Conservation (phyloP, 2,113 vertebrate genomes). For the Lepisosteus oculatus region DNA sequence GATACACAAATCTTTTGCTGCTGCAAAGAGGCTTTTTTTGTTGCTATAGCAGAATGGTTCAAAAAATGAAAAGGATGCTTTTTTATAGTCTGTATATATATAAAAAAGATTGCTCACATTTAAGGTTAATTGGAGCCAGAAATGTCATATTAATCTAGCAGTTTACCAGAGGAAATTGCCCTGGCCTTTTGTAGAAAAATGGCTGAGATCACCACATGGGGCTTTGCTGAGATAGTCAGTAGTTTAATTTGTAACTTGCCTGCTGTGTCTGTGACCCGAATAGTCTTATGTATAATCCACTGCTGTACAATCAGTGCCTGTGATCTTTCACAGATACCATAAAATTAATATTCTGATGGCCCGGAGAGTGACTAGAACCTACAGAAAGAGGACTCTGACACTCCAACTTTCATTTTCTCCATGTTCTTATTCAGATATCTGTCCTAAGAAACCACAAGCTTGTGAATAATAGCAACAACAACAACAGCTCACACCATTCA, state of each 20-base stretch:
- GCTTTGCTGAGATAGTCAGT: conserved; percentile 40
- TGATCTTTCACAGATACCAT: conserved; percentile 28
- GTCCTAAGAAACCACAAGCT: too few species aligned
- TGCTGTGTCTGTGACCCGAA: conserved; percentile 38
- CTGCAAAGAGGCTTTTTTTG: conserved; percentile 36
- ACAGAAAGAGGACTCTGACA: background rate
- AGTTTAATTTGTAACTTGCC: conserved; percentile 43
- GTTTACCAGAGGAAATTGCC: conserved; percentile 75
- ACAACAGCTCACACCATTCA: too few species aligned
- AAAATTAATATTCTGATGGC: conserved; percentile 35
- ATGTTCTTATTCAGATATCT: background rate
- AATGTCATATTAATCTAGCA: conserved; percentile 83
- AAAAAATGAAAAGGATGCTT: conserved; percentile 45
- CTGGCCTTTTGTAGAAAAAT: conserved; percentile 73
- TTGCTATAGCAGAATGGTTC: conserved; percentile 57
- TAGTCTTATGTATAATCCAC: conserved; percentile 36
- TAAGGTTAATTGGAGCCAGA: conserved; percentile 88
- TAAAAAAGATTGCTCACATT: conserved; percentile 74
- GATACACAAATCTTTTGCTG: background rate
- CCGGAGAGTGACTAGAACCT: conserved; percentile 25
- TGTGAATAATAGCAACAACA: too few species aligned
- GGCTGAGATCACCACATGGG: conserved; percentile 58
- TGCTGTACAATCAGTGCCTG: conserved; percentile 23
- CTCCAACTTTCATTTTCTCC: background rate
- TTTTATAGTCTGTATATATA: conserved; percentile 1